Evolutionary conservation across 2,888 invertebrate species (phyloP).

Genomic region (Pocota personata): DNA sequence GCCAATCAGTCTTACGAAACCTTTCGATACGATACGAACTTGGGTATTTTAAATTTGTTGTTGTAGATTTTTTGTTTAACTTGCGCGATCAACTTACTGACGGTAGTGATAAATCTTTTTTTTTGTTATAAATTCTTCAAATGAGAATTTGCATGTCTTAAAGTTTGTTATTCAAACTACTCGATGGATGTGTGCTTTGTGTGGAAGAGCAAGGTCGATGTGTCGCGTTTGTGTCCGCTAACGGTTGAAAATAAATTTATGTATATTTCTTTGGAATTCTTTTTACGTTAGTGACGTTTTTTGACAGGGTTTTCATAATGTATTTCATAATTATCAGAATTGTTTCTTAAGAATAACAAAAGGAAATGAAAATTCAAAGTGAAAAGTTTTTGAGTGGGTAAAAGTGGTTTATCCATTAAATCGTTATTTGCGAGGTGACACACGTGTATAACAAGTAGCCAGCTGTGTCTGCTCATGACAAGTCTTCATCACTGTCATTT

Average conservation of each 20-base stretch:
- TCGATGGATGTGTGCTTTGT: slow-evolving; percentile 11
- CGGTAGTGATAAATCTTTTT: slow-evolving; percentile 21
- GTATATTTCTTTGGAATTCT: slow-evolving; percentile 5
- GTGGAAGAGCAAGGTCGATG: slow-evolving; percentile 32
- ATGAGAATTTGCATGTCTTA: slow-evolving; percentile 34
- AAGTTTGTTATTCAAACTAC: background rate
- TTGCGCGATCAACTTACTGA: background rate
- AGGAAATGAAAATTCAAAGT: background rate
- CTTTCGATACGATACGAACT: slow-evolving; percentile 52
- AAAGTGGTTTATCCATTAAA: background rate
- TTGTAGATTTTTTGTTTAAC: slow-evolving; percentile 8
- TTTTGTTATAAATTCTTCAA: background rate
- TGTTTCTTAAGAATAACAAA: background rate
- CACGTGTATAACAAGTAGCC: background rate
- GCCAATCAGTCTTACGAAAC: slow-evolving; percentile 60
- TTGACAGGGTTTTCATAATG: background rate
- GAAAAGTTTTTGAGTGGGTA: background rate
- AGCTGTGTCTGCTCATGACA: background rate
- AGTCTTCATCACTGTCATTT: background rate
- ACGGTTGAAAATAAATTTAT: slow-evolving; percentile 17
- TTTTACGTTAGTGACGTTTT: background rate
- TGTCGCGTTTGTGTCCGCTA: slow-evolving; percentile 27
- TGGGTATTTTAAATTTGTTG: slow-evolving; percentile 14
- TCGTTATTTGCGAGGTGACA: background rate
- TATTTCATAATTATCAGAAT: background rate